Conservation (phyloP, 2,888 invertebrate genomes). For the Papilio demoleus region DNA sequence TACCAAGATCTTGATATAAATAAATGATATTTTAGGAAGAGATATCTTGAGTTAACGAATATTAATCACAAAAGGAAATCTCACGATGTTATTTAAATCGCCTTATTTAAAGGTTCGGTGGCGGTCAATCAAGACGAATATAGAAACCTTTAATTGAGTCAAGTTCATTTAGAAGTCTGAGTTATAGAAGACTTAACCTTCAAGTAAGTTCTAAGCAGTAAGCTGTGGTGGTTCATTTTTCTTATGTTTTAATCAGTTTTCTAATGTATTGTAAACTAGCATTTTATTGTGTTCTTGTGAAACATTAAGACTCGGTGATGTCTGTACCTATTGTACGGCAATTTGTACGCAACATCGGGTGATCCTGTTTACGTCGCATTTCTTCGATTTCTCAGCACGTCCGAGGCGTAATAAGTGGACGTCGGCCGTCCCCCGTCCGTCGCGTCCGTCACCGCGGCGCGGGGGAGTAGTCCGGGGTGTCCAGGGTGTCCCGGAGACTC, state of each 20-base stretch:
- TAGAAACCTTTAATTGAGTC: not conserved
- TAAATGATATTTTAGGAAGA: constrained; percentile 3
- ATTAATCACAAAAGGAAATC: constrained; percentile 10
- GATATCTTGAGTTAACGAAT: not conserved
- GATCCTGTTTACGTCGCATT: constrained; percentile 73
- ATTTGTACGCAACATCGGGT: constrained; percentile 11
- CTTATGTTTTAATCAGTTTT: not conserved
- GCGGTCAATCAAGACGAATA: not conserved
- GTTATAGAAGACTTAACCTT: no score
- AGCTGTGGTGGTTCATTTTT: no score
- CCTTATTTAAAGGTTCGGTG: not conserved
- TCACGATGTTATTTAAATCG: not conserved
- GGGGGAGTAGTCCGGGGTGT: constrained; percentile 40
- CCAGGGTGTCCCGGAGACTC: constrained; percentile 41
- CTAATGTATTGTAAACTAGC: not conserved
- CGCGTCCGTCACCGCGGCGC: constrained; percentile 55
- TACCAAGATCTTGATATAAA: constrained; percentile 34
- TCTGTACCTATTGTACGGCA: constrained; percentile 25
- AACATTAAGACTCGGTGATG: not conserved
- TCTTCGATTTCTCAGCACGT: constrained; percentile 83
- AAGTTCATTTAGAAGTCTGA: no score
- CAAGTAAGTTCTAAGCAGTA: no score
- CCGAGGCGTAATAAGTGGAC: constrained; percentile 81
- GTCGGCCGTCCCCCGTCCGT: constrained; percentile 72
- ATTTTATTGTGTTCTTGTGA: not conserved